Evolutionary conservation across 2,113 vertebrate species (phyloP), one percentile per base, ranked within the genome.

Genomic region (Zapus hudsonius): DNA sequence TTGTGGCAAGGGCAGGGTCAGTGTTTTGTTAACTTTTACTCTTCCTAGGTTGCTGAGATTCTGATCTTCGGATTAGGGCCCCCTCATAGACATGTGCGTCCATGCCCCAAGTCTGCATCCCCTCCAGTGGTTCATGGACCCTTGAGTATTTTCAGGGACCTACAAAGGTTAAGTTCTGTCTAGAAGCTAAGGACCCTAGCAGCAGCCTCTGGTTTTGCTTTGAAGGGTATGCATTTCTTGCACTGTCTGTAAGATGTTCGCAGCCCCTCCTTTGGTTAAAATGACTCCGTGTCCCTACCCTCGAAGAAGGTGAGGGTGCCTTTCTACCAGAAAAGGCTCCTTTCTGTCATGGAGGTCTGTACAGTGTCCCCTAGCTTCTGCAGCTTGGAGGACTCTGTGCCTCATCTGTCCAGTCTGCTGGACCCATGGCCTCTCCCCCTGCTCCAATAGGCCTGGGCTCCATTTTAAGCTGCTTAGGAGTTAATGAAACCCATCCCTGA

Each of bases 391-490:
- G 70, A 38, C 55, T 93, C 79, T 36, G 61, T 7, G 25, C 25
- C 22, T 64, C 76, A 29, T 20, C 33, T 63, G 36, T 75, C 63
- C 57, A 80, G 61, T 16, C 29, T 55, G 7, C 72, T 73, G 31
- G 33, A 55, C 38, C 25, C 75, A 70, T 7, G 36, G 20, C 55
- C 22, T 36, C 23, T 47, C n/a, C 16, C 40, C 4, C 63, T 69
- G 84, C 63, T 89, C 80, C 8, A 38, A 31, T 61, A 38, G 57
- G 25, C 80, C 64, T 74, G 55, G 44, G 67, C 59, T 91, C 55
- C 55, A 64, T 76, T 73, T 2, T 92, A 96, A 97, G 89, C 94
- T 88, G 83, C 95, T 97, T 93, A 95, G 87, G 92, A 78, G 72
- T 92, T 93, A 94, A 89, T 96, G 92, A 94, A 96, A 75, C 84